These are phyloP conservation scores for Dicyrtomina minuta DNA, from an alignment of 2,888 invertebrate genomes.

Conservation along the genomic window DNA sequence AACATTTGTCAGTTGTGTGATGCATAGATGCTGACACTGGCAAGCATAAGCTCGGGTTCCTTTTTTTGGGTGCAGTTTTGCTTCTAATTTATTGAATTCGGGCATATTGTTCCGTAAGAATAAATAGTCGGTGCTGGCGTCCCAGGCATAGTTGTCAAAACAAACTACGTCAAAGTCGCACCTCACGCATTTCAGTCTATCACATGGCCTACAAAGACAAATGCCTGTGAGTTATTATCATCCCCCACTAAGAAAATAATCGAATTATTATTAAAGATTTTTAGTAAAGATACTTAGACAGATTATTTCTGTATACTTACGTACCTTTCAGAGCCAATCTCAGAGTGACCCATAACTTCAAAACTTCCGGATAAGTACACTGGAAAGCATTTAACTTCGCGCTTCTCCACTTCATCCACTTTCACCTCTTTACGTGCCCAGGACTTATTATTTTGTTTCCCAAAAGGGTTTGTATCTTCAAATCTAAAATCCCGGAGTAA, in stretches of 20 bases:
- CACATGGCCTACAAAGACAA: slow-evolving; percentile 45
- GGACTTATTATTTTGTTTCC: slow-evolving; percentile 45
- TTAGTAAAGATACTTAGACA: too few species aligned
- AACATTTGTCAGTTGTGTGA: slow-evolving; percentile 41
- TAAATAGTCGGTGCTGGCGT: slow-evolving; percentile 48
- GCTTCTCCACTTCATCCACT: neutral
- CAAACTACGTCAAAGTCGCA: slow-evolving; percentile 47
- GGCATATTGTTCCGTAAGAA: slow-evolving; percentile 52
- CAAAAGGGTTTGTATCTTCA: slow-evolving; percentile 49
- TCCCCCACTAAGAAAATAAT: too few species aligned
- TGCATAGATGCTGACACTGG: slow-evolving; percentile 48
- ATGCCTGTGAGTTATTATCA: neutral
- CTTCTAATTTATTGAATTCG: slow-evolving; percentile 46
- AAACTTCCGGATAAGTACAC: slow-evolving; percentile 47
- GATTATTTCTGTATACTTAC: too few species aligned
- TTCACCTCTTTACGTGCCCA: slow-evolving; percentile 39
- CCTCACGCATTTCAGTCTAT: slow-evolving; percentile 46
- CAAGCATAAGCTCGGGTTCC: slow-evolving; percentile 51
- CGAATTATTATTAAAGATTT: too few species aligned
- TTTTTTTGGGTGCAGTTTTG: slow-evolving; percentile 40
- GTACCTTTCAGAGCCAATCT: slow-evolving; percentile 47
- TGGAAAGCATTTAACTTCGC: slow-evolving; percentile 40
- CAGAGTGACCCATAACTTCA: slow-evolving; percentile 43
- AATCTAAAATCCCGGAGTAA: slow-evolving; percentile 46
- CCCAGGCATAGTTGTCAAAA: slow-evolving; percentile 51